Conservation (phyloP, 1,140 invertebrate species). For the Listronotus oregonensis region DNA sequence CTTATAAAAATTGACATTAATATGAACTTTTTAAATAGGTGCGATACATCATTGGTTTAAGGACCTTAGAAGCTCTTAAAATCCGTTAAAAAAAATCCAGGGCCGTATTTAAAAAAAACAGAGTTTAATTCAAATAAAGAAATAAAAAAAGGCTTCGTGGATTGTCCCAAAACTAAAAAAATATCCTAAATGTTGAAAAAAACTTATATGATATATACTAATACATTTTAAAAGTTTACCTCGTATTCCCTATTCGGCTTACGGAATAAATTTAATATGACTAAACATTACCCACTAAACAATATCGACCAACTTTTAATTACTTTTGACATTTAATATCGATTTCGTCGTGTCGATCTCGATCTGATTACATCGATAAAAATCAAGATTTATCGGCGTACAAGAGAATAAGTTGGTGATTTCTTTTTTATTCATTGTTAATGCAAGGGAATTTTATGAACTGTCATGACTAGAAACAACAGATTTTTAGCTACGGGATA, state of each 20-base stretch:
- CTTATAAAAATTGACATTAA: no score
- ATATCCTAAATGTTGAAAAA: no score
- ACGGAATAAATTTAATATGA: conserved; percentile 9
- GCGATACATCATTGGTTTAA: no score
- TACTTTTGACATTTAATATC: conserved; percentile 34
- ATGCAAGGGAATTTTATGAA: conserved; percentile 8
- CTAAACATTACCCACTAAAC: conserved; percentile 22
- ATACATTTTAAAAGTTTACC: no score
- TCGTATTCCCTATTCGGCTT: neutral
- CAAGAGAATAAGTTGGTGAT: conserved; percentile 17
- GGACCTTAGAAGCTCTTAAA: no score
- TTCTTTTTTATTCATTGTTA: conserved; percentile 19
- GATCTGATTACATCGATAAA: conserved; percentile 29
- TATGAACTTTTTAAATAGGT: no score
- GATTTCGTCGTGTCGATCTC: conserved; percentile 30
- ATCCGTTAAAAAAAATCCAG: no score
- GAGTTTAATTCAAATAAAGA: no score
- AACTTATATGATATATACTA: no score
- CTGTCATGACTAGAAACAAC: conserved; percentile 1
- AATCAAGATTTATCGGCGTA: conserved; percentile 26
- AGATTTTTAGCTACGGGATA: neutral
- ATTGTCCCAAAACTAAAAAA: no score
- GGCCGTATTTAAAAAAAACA: no score
- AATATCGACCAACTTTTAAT: conserved; percentile 29
- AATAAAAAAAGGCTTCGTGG: no score